phyloP scores from a whole-genome alignment of 2,888 invertebrate species.

The Anaspis maculata region DNA sequence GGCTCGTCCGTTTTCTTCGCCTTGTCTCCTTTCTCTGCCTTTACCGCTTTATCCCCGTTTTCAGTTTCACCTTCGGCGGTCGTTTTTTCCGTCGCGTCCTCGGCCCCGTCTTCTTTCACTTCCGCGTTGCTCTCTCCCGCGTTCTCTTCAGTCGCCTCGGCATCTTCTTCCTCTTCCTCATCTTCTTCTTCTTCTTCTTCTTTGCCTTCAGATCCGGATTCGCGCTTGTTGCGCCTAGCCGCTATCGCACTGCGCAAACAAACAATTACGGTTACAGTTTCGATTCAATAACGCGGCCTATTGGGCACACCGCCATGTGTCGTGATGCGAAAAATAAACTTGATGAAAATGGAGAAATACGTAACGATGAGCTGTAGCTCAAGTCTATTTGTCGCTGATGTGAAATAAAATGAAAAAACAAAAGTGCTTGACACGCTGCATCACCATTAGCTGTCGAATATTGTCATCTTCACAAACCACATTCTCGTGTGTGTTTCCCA shows the following conservation, averaged over 20 bases:
- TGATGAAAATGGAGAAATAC: too few relatives aligned
- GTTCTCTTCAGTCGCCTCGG: too few relatives aligned
- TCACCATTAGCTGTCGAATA: too few relatives aligned
- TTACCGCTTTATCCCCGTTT: conserved; percentile 29
- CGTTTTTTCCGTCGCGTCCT: conserved; percentile 10
- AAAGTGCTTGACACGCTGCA: too few relatives aligned
- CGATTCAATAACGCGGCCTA: neutral
- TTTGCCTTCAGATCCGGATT: too few relatives aligned
- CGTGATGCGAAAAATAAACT: too few relatives aligned
- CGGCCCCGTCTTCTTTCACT: conserved; percentile 23
- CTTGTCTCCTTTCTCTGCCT: conserved; percentile 26
- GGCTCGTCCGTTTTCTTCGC: conserved; percentile 21
- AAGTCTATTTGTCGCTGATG: too few relatives aligned
- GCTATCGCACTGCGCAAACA: conserved; percentile 27
- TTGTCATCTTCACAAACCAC: too few relatives aligned
- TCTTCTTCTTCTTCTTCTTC: conserved; percentile 24
- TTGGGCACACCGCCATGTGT: neutral
- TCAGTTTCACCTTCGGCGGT: neutral
- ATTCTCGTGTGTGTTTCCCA: neutral
- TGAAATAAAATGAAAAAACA: too few relatives aligned
- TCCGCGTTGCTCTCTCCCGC: conserved; percentile 34
- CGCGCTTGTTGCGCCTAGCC: conserved; percentile 17
- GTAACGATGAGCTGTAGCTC: too few relatives aligned
- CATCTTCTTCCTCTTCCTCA: conserved; percentile 38
- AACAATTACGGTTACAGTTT: neutral